phyloP scores from a whole-genome alignment of 2,888 invertebrate species.

The Drosophila macrospina region DNA sequence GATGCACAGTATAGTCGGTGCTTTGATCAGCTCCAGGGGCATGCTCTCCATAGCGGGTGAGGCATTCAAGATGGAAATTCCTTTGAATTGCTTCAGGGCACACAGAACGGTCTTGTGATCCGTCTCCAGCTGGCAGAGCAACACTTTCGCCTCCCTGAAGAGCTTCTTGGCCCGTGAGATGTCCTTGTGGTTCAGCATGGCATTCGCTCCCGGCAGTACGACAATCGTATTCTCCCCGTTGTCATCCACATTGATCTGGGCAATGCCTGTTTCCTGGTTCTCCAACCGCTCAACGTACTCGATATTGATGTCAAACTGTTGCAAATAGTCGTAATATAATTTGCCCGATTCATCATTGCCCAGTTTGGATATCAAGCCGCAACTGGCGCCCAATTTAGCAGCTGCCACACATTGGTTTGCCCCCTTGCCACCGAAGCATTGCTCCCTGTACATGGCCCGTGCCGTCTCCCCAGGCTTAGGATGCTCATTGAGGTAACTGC shows the following conservation, averaged over 20 bases:
- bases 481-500: conserved; percentile 92
- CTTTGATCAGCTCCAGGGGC: conserved; percentile 87
- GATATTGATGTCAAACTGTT: conserved; percentile 88
- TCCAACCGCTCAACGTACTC: conserved; percentile 80
- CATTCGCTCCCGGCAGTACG: conserved; percentile 95
- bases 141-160: conserved; percentile 87
- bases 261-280: conserved; percentile 90
- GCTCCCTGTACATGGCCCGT: conserved; percentile 91
- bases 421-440: conserved; percentile 97
- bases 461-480: conserved; percentile 95
- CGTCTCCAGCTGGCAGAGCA: conserved; percentile 95
- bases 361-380: conserved; percentile 93
- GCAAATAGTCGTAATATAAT: conserved; percentile 90
- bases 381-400: conserved; percentile 92
- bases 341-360: conserved; percentile 95
- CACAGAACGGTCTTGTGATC: conserved; percentile 89
- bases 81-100: conserved; percentile 88
- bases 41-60: conserved; percentile 92
- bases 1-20: conserved; percentile 94
- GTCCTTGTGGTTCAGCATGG: conserved; percentile 88
- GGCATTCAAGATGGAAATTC: conserved; percentile 94
- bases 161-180: conserved; percentile 87
- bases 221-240: conserved; percentile 97
- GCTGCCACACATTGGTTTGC: conserved; percentile 98
- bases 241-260: conserved; percentile 94